Percentiles rank a stretch among this genome's conserved stretches.
phyloP scores from a whole-genome alignment of 2,888 invertebrate genomes.

The Diploptera punctata region DNA sequence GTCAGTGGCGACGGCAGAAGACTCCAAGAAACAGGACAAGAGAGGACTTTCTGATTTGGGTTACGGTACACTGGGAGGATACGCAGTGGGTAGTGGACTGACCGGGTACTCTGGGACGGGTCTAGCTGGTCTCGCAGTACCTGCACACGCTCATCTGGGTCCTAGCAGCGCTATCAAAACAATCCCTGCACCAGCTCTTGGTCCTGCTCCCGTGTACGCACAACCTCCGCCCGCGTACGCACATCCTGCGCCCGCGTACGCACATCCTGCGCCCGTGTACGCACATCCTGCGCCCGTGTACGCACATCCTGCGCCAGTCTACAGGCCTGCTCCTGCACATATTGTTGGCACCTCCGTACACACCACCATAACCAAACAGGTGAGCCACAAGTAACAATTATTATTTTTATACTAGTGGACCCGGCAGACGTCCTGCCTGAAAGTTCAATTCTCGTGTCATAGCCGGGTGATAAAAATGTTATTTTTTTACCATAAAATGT shows the following conservation, averaged over 20 bases:
- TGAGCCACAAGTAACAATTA: not conserved
- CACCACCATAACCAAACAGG: slow-evolving; percentile 37
- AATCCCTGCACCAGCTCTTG: too few species aligned
- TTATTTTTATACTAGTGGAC: too few species aligned
- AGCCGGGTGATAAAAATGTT: too few species aligned
- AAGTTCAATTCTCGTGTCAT: too few species aligned
- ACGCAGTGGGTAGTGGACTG: slow-evolving; percentile 28
- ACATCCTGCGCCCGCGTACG: too few species aligned
- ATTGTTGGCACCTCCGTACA: slow-evolving; percentile 18
- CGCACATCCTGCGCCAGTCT: too few species aligned
- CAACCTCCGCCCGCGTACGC: not conserved
- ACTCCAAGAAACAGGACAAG: slow-evolving; percentile 72
- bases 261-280: too few species aligned
- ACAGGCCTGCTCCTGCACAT: not conserved
- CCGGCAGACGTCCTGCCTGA: too few species aligned
- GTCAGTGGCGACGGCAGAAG: slow-evolving; percentile 50
- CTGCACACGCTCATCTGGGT: not conserved
- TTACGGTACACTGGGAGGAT: slow-evolving; percentile 31
- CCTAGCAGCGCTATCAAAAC: too few species aligned
- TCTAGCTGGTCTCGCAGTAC: not conserved
- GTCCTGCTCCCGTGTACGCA: not conserved
- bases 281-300: too few species aligned
- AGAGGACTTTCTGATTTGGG: slow-evolving; percentile 67
- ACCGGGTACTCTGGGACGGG: not conserved
- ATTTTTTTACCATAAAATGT: too few species aligned